A percentile compares a stretch with the other conserved stretches of the same genome.
phyloP scores from a whole-genome alignment of 2,797 vertebrate species.

The Melanotaenia trifasciata region DNA sequence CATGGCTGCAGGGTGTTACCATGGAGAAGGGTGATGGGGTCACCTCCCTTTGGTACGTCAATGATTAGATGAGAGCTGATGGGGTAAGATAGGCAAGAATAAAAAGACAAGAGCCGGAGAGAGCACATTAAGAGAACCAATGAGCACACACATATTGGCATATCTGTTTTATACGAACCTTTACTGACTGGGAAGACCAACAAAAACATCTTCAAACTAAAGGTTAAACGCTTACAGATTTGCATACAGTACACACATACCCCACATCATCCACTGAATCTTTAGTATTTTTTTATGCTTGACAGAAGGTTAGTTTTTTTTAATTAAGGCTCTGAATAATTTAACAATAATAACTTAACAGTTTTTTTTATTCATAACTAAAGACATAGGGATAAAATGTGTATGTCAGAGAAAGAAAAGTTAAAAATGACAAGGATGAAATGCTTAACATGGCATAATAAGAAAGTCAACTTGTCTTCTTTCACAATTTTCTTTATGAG shows the following conservation, averaged over 20 bases:
- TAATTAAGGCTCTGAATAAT: background rate
- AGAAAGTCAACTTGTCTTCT: background rate
- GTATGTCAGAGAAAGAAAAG: no score
- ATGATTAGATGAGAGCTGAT: slow-evolving; percentile 62
- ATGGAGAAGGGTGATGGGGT: slow-evolving; percentile 66
- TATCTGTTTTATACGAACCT: no score
- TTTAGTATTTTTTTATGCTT: background rate
- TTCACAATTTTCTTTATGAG: no score
- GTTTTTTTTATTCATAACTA: background rate
- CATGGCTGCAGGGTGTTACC: slow-evolving; percentile 66
- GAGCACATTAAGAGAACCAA: background rate
- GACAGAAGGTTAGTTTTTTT: background rate
- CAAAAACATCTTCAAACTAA: background rate
- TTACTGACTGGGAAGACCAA: no score
- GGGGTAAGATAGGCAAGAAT: slow-evolving; percentile 35
- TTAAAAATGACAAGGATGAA: no score
- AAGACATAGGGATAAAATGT: background rate
- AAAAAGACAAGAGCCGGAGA: background rate
- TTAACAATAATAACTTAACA: background rate
- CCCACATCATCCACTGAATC: background rate
- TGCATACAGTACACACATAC: background rate
- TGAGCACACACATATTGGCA: background rate
- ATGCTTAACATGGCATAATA: background rate
- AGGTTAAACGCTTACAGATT: background rate
- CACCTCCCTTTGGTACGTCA: slow-evolving; percentile 51